These are phyloP conservation scores for Anabacerthia variegaticeps DNA, from an alignment of 2,797 vertebrate genomes.

Conservation along the genomic window DNA sequence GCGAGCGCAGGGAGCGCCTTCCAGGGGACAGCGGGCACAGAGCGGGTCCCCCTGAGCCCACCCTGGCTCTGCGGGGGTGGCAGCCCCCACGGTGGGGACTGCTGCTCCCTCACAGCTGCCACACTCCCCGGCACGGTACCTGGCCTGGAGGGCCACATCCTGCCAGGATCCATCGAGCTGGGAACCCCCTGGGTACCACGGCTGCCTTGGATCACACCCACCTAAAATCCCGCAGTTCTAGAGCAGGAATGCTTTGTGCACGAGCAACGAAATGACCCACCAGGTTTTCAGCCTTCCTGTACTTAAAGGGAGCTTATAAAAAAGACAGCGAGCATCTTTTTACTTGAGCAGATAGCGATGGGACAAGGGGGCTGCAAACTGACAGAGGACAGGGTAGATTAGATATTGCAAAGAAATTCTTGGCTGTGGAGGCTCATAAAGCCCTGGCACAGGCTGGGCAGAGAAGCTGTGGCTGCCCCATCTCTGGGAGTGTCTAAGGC, in stretches of 20 bases:
- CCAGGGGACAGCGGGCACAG: not conserved
- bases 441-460: not conserved
- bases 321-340: not conserved
- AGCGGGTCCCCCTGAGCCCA: not conserved
- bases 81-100: not conserved
- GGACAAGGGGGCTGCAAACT: not conserved
- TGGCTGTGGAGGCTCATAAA: not conserved
- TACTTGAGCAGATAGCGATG: not conserved
- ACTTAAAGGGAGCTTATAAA: not conserved
- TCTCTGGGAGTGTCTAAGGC: not conserved
- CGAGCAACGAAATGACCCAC: not conserved
- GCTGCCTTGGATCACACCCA: not conserved
- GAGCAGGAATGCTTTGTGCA: not conserved
- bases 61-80: not conserved
- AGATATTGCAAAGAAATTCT: not conserved
- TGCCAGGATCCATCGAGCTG: not conserved
- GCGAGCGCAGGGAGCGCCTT: not conserved
- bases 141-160: not conserved
- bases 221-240: not conserved
- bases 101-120: fast-evolving
- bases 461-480: not conserved
- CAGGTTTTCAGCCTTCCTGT: not conserved
- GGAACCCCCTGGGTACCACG: not conserved
- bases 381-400: not conserved
- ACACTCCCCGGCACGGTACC: not conserved